These are phyloP conservation scores for Xyrauchen texanus DNA, from an alignment of 2,113 vertebrate genomes.

Conservation along the genomic window DNA sequence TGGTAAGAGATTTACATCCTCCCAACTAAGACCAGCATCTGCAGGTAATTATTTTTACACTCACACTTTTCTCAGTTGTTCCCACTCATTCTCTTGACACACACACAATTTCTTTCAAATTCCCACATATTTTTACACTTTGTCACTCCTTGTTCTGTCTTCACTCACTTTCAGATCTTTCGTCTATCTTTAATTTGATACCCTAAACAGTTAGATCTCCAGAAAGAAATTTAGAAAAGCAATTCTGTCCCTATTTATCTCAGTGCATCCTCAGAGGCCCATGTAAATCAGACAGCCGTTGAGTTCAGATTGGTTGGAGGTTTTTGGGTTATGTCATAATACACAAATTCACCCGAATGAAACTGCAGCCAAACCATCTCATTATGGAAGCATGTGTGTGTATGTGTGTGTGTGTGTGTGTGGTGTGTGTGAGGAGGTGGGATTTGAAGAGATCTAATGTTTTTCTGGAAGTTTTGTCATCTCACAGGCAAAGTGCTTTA, in stretches of 20 bases:
- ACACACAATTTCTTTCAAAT: too few relatives aligned
- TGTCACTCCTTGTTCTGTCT: too few relatives aligned
- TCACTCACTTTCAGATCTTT: too few relatives aligned
- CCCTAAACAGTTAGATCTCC: background rate
- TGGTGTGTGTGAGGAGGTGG: slow-evolving; percentile 26
- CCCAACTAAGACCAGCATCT: background rate
- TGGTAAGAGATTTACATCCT: slow-evolving; percentile 72
- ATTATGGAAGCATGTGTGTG: slow-evolving; percentile 69
- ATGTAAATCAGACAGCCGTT: slow-evolving; percentile 43
- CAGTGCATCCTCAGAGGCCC: slow-evolving; percentile 2
- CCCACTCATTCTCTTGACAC: background rate
- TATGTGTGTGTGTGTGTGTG: slow-evolving; percentile 19
- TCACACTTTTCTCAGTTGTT: slow-evolving; percentile 36
- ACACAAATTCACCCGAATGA: slow-evolving; percentile 59
- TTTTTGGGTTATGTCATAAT: slow-evolving; percentile 53
- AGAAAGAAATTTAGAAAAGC: slow-evolving; percentile 7
- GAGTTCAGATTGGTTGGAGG: slow-evolving; percentile 41
- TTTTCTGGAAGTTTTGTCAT: slow-evolving; percentile 76
- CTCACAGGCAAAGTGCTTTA: slow-evolving; percentile 63
- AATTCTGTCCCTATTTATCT: background rate
- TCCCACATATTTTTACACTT: too few relatives aligned
- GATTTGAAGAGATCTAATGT: slow-evolving; percentile 67
- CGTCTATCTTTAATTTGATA: background rate
- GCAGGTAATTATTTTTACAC: too few relatives aligned
- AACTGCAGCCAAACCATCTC: slow-evolving; percentile 73